A percentile compares a stretch with the other conserved stretches of the same genome.
phyloP scores from a whole-genome alignment of 2,113 vertebrate species.

The Dinomys branickii region DNA sequence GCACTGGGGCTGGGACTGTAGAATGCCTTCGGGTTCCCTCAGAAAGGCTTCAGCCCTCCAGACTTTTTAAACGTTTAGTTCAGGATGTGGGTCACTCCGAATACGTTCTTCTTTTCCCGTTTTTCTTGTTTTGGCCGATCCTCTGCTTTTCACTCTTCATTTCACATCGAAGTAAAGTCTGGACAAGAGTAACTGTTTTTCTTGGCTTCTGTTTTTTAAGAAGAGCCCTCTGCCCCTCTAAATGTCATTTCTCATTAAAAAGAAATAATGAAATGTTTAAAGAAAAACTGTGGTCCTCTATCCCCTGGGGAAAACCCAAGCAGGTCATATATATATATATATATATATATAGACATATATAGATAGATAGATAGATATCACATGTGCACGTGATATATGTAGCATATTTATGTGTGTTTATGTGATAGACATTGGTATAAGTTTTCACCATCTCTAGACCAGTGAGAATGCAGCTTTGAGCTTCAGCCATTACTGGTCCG shows the following conservation, averaged over 20 bases:
- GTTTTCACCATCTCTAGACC: background rate
- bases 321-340: rapidly evolving
- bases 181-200: background rate
- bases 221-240: background rate
- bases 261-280: background rate
- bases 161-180: background rate
- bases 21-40: constrained; percentile 12
- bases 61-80: background rate
- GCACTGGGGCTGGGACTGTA: constrained; percentile 62
- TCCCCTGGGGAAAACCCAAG: background rate
- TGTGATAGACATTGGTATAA: background rate
- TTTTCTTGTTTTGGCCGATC: background rate
- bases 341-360: too few relatives aligned
- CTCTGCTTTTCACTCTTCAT: background rate
- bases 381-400: too few relatives aligned
- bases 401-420: background rate
- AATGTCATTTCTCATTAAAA: background rate
- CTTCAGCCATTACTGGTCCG: background rate
- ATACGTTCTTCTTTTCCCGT: background rate
- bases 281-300: background rate
- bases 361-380: too few relatives aligned
- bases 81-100: background rate
- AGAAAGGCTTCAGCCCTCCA: too few relatives aligned
- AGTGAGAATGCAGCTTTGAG: background rate
- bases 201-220: constrained; percentile 46